Evolutionary conservation across 2,888 invertebrate species (phyloP).

Genomic region (Hypsopygia costalis): DNA sequence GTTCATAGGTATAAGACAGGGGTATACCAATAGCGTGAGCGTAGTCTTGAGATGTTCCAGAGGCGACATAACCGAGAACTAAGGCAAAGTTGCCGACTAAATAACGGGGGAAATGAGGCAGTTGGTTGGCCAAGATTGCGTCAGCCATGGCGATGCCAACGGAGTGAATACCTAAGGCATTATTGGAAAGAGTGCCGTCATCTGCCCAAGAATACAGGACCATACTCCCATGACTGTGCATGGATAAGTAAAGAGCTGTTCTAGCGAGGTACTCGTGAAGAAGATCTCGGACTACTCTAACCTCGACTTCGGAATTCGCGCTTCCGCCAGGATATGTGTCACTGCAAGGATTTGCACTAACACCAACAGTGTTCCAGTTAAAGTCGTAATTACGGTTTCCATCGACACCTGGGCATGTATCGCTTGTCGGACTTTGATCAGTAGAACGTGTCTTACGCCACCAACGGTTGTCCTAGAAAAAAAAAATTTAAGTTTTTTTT

Average conservation of each 20-base stretch:
- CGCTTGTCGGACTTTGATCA: constrained; percentile 34
- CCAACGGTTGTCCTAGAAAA: constrained; percentile 58
- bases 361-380: constrained; percentile 83
- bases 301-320: constrained; percentile 85
- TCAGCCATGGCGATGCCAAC: constrained; percentile 59
- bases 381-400: constrained; percentile 88
- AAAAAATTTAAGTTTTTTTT: background rate
- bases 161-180: constrained; percentile 60
- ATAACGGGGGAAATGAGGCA: constrained; percentile 60
- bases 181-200: constrained; percentile 66
- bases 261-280: constrained; percentile 66
- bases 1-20: constrained; percentile 46
- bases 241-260: constrained; percentile 84
- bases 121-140: constrained; percentile 49
- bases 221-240: constrained; percentile 89
- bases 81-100: constrained; percentile 73
- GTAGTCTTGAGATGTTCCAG: constrained; percentile 85
- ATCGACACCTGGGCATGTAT: constrained; percentile 84
- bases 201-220: constrained; percentile 86
- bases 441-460: constrained; percentile 86
- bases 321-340: constrained; percentile 81
- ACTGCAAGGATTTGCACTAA: constrained; percentile 75
- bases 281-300: constrained; percentile 77
- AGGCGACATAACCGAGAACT: constrained; percentile 73
- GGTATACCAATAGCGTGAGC: constrained; percentile 78